phyloP scores from a whole-genome alignment of 2,888 invertebrate species.

The Synanthedon andrenaeformis region DNA sequence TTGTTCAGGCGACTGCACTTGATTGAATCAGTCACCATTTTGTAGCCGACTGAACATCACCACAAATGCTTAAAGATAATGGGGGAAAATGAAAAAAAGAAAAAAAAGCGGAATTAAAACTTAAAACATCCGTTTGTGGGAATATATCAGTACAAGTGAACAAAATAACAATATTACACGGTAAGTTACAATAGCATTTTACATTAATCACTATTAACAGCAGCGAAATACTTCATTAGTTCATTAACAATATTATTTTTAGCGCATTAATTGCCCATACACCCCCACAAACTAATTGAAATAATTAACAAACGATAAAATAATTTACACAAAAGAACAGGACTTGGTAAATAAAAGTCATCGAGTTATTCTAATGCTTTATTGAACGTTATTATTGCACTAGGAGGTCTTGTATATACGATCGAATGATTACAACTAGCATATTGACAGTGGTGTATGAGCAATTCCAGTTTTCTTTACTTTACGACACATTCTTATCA shows the following conservation, averaged over 20 bases:
- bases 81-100: constrained; percentile 13
- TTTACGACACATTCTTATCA: constrained; percentile 3
- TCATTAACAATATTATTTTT: constrained; percentile 2
- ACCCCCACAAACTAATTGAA: constrained; percentile 58
- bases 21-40: too few relatives aligned
- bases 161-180: constrained; percentile 1
- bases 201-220: background rate
- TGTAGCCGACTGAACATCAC: too few relatives aligned
- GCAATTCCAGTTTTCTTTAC: constrained; percentile 33
- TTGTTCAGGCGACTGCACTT: too few relatives aligned
- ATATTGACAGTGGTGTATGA: constrained; percentile 62
- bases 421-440: constrained; percentile 10
- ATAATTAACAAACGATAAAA: constrained; percentile 38
- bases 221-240: background rate
- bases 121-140: constrained; percentile 50
- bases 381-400: constrained; percentile 54
- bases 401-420: constrained; percentile 27
- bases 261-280: constrained; percentile 57
- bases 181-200: background rate
- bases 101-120: constrained; percentile 20
- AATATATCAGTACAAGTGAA: constrained; percentile 49
- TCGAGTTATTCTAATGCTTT: constrained; percentile 48
- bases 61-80: too few relatives aligned
- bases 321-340: constrained; percentile 50
- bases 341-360: constrained; percentile 63